Conservation (phyloP, 2,797 vertebrate species). For the Hippopotamyrus pictus region DNA sequence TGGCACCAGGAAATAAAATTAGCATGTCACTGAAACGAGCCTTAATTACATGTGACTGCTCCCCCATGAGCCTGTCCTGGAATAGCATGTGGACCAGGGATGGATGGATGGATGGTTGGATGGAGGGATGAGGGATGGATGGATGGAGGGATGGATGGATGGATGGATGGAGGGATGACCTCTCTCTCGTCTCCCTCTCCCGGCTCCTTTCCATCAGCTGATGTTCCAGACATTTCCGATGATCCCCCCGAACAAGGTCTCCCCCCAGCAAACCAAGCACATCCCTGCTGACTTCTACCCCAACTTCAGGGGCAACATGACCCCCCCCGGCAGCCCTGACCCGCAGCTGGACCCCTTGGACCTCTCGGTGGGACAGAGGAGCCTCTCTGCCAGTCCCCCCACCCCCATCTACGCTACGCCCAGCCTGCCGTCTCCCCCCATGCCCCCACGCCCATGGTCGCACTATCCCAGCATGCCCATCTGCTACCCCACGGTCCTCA, state of each 20-base stretch:
- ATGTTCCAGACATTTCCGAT: not conserved
- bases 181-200: not conserved
- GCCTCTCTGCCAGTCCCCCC: not conserved
- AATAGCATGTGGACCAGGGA: not conserved
- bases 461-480: not conserved
- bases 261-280: not conserved
- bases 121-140: too few relatives aligned
- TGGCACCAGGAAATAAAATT: not conserved
- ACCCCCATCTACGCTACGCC: not conserved
- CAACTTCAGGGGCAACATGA: not conserved
- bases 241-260: not conserved
- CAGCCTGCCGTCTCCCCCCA: not conserved
- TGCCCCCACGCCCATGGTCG: not conserved
- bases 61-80: not conserved
- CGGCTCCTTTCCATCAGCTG: not conserved
- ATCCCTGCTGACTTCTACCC: not conserved
- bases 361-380: not conserved
- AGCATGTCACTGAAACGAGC: not conserved
- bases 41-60: not conserved
- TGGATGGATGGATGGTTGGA: not conserved
- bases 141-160: not conserved
- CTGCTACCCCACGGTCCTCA: not conserved
- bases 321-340: not conserved
- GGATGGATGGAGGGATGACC: not conserved
- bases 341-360: not conserved